Base-by-base conservation (phyloP, 2,888 invertebrate species). In the Drosophila subquinaria region DNA sequence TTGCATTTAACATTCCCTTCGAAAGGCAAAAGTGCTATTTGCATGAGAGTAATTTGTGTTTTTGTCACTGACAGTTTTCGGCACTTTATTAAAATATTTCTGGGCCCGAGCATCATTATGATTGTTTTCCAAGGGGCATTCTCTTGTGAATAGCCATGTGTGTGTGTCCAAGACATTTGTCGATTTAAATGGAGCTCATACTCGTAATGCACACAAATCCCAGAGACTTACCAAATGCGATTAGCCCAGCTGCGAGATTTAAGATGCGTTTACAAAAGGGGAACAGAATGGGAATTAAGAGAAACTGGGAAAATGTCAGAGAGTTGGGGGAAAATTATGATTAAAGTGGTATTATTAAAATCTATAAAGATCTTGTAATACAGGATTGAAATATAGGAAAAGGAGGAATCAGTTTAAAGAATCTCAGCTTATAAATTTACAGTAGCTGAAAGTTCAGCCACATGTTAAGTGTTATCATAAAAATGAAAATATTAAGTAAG, bases 81-180 rank as follows among this genome's bases (percentile, higher is more conserved):
- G 86, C 76, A 85, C 88, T 84, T 88, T 86, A 88, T 84, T 88
- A 79, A 85, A 85, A 86, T 74, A 76, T 76, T 85, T 74, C 64
- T 66, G 73, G 30, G 65, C 47, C 64, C 45, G 72, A 80, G 81
- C 57, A 68, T 61, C 69, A 55, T 79, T 79, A 88, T 74, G 79
- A 76, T 79, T 80, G 72, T 60, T 65, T 69, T 40, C 43, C n/a
- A 17, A 17, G 47, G 36, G 53, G 47, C n/a, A 20, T 30, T 20
- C 11, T 27, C 27, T 64, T 61, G 43, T 51, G 30, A 27, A 27
- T 40, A 9, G 13, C 8, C 17, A 30, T 30, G 15, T 27, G 56
- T 27, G 56, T 56, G 20, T 67, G 67, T 15, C 50, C 65, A 52
- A 33, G 47, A 64, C 57, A 64, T 64, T 63, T 66, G 23, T 66